Evolutionary conservation across 2,113 vertebrate genomes (phyloP), one percentile per base, ranked within the genome.

Genomic region (Cichladusa arquata): DNA sequence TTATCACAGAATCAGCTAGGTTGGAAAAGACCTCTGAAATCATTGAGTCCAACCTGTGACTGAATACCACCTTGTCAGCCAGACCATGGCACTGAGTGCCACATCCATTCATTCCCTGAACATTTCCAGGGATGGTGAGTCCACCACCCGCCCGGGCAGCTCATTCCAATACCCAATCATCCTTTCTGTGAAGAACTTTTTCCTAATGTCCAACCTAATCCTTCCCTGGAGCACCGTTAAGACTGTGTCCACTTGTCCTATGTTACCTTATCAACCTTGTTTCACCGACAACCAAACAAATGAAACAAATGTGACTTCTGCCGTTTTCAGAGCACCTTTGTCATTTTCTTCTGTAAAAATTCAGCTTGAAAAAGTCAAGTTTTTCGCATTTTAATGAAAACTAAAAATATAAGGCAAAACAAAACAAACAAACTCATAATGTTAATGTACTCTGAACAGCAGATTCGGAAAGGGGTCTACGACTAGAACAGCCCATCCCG

Each of bases 361-460:
- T 47, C 76, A 11, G 48, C 31, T 15, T 10, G 67, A 44, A 54
- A 61, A 64, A 45, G 4, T 44, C 6, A 29, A 14, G 48, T 8
- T 48, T 48, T 25, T 48, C 13, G 23, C 15, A 45, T 28, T 51
- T 11, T 6, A 51, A 29, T 0, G 6, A 57, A 44, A 86, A 38
- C 22, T 8, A 16, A 29, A 28, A 6, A 31, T 28, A 2, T 28
- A 51, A 51, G 15, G 14, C 15, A 16, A 51, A 66, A 20, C 15
- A 22, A n/a, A 56, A n/a, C 51, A 31, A 6, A 3, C 2, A 11
- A 24, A 12, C 2, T 11, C 11, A 1, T 5, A 34, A 13, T 1
- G 19, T 6, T 28, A 67, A 31, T 1, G 5, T 8, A 5, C 25
- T 24, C 22, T 3, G 9, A 38, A 23, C 0, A 13, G 42, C 44